Base-by-base conservation (phyloP, 2,888 invertebrate species). In the Tethea ocularis region DNA sequence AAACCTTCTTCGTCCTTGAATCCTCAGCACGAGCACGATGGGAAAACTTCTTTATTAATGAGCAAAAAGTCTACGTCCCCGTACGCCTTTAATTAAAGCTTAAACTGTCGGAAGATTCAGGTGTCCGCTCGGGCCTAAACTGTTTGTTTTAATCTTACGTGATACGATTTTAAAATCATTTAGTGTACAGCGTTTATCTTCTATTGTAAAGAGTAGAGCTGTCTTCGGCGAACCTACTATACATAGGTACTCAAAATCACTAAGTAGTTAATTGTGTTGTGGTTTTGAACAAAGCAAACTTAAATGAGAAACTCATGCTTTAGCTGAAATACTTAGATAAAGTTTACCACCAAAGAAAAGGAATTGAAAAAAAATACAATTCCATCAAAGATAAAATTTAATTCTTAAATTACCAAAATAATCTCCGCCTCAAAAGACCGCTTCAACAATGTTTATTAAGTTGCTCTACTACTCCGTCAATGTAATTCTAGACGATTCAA, bases 181-280 rank as follows among this genome's bases (percentile, higher is more conserved):
- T 71, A 55, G 59, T 57, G 52, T 68, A 60, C 22, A 69, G 66
- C 64, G 67, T 69, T 78, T 72, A 69, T 15, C 46, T 46, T 7
- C 20, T 2, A 46, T 20, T 46, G 10, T 20, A 10, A 46, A 46
- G 20, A 46, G 74, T 74, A 46, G 11, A 46, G 74, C 73, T 62
- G 66, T 74, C 65, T 68, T 63, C 62, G 67, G 71, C 62, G 69
- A 62, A 73, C 63, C 68, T 61, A 64, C 61, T 65, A 63, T 68
- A n/a, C n/a, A n/a, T n/a, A n/a, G n/a, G n/a, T n/a, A 69, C 66
- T 56, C 52, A 64, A 68, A 63, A 69, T 69, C 67, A 69, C 72
- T 81, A 83, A 84, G 78, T 82, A 82, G 71, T 78, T 80, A 83
- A 83, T 78, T 80, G 76, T 83, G 76, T 84, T 76, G 74, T 67